A percentile compares a stretch with the other conserved stretches of the same genome.
Evolutionary conservation across 92 coral and sea anemone genomes (phyloP).

Genomic region (Diadumene lineata): DNA sequence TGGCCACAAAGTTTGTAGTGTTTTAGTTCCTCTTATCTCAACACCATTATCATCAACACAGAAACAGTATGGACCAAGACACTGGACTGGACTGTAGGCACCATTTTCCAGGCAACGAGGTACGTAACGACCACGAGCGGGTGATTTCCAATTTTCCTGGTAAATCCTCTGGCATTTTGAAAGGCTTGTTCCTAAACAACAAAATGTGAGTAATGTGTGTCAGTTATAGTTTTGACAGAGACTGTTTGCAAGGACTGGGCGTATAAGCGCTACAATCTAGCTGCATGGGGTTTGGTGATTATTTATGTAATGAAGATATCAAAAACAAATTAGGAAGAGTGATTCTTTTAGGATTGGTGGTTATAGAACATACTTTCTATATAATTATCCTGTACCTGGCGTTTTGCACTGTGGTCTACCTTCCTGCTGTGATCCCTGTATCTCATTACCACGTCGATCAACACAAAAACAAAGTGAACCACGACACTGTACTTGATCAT

Average conservation of each 20-base stretch:
- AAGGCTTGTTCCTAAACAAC: conserved; percentile 46
- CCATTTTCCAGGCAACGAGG: conserved; percentile 75
- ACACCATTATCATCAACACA: conserved; percentile 59
- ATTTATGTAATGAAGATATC: too few relatives aligned
- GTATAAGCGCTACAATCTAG: too few relatives aligned
- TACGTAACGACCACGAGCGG: conserved; percentile 63
- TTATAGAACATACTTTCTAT: too few relatives aligned
- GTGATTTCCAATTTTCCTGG: conserved; percentile 67
- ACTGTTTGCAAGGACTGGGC: too few relatives aligned
- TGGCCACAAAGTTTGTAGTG: conserved; percentile 23
- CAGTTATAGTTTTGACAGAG: too few relatives aligned
- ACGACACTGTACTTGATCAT: conserved; percentile 71
- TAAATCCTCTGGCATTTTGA: conserved; percentile 64
- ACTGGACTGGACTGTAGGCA: conserved; percentile 59
- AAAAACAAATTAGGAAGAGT: too few relatives aligned
- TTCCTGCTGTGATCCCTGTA: conserved; percentile 69
- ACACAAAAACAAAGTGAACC: conserved; percentile 82
- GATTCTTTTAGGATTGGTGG: background rate
- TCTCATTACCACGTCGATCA: conserved; percentile 76
- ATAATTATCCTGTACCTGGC: conserved; percentile 45
- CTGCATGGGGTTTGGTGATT: too few relatives aligned
- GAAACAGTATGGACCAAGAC: conserved; percentile 67
- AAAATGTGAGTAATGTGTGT: background rate
- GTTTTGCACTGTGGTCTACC: conserved; percentile 64
- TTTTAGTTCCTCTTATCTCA: conserved; percentile 45